Conservation (phyloP, 2,797 vertebrate species). For the Lagocephalus sceleratus region DNA sequence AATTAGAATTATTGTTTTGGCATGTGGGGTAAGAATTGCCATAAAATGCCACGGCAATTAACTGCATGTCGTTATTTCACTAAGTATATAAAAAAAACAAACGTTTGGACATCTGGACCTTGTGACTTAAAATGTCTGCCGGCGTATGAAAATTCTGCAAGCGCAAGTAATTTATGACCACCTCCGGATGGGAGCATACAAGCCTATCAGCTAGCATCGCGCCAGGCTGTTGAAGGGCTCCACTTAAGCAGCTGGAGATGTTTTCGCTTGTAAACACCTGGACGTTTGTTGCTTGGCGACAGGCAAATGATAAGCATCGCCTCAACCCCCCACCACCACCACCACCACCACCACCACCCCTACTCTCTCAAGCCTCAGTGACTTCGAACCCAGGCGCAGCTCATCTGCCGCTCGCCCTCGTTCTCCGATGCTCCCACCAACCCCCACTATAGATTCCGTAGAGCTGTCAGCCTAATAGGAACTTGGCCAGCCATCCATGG, state of each 20-base stretch:
- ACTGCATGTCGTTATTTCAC: too few relatives aligned
- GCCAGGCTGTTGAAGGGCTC: background rate
- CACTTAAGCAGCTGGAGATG: slow-evolving; percentile 14
- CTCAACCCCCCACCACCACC: slow-evolving; percentile 10
- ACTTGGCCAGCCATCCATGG: background rate
- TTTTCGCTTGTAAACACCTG: slow-evolving; percentile 34
- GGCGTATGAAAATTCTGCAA: too few relatives aligned
- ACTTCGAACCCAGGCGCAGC: slow-evolving; percentile 22
- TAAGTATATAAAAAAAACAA: too few relatives aligned
- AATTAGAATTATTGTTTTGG: too few relatives aligned
- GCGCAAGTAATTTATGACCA: too few relatives aligned
- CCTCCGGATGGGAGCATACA: too few relatives aligned
- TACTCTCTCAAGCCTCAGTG: slow-evolving; percentile 26
- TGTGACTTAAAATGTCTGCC: too few relatives aligned
- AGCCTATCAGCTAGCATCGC: too few relatives aligned
- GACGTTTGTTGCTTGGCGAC: slow-evolving; percentile 45
- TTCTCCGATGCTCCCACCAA: slow-evolving; percentile 16
- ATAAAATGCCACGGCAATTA: too few relatives aligned
- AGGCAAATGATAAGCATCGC: slow-evolving; percentile 22
- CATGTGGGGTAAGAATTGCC: too few relatives aligned
- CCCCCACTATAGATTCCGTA: slow-evolving; percentile 24
- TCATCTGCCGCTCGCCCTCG: slow-evolving; percentile 13
- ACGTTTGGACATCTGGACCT: too few relatives aligned
- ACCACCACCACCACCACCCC: background rate
- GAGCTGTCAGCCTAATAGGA: slow-evolving; percentile 32